Evolutionary conservation across 2,797 vertebrate species (phyloP), one percentile per base, ranked within the genome.

Genomic region (Acipenser transmontanus): DNA sequence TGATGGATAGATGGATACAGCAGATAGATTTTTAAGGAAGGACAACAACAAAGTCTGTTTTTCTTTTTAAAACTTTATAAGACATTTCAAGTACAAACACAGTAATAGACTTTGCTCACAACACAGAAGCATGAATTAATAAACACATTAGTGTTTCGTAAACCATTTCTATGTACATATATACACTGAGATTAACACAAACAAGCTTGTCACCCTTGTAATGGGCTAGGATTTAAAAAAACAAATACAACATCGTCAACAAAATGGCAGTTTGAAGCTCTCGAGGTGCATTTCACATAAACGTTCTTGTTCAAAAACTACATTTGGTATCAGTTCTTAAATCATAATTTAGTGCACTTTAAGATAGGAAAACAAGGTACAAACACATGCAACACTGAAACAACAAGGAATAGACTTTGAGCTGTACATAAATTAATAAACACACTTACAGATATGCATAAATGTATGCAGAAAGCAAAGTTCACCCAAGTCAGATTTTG

Each of bases 111-210:
- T 34, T 34, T 34, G 34, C 34, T 69, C 78, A 86, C 80, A 89
- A 80, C 76, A 80, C 70, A 75, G 71, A 79, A 59, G 82, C 61
- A 76, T 54, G 59, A 73, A 68, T 69, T 68, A 70, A 71, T 59
- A 34, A 34, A 34, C 34, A 51, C 6, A 75, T 73, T 70, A 62
- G 57, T 52, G 50, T 77, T 80, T 71, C 79, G 82, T 85, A 69
- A 85, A 77, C 76, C 81, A 89, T 84, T 90, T 90, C 11, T 57
- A 89, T 87, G 9, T 72, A 90, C 86, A 90, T 52, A 66, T 85
- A 87, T 85, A 82, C 79, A 84, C 66, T 78, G 68, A 80, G 72
- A 79, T 76, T 75, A 64, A 72, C 75, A 78, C 70, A 57, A 59
- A 63, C 60, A 65, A 61, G 48, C 62, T 62, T 59, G 61, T 48